Base-by-base conservation (phyloP, 2,113 vertebrate genomes). In the Seriola quinqueradiata region DNA sequence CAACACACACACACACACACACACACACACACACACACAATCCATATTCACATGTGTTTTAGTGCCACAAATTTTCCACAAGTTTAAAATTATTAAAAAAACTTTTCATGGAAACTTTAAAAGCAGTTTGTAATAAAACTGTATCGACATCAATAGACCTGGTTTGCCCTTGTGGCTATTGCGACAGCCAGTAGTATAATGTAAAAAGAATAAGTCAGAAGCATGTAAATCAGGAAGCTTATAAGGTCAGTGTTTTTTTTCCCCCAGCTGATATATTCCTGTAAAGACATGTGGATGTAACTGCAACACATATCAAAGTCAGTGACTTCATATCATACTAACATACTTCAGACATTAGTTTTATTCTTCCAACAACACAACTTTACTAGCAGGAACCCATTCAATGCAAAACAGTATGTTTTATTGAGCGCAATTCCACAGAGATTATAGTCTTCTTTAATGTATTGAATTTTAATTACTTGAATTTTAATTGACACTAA, bases 61-160 rank as follows among this genome's bases (percentile, higher is more conserved):
- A 61, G 64, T 13, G 14, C 46, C 36, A 28, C 28, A 28, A 28
- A 28, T 28, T 28, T 21, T 58, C 9, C 19, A n/a, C 23, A 13
- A 14, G 67, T 67, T 32, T 48, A 7, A 44, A 68, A 21, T 16
- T 5, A 46, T 36, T 9, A 42, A 42, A 42, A 42, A 1, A 36
- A 58, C 14, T 60, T 58, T 3, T 34, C 13, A 42, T 7, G 38
- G 3, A 63, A 72, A 61, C 67, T 75, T 83, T 66, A 2, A 60
- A 61, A 38, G 34, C 42, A 6, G 25, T 63, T 83, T 59, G 14
- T 66, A 52, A 61, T 48, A 57, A 14, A 61, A 34, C 4, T 60
- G 0, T 66, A 4, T 55, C 23, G 2, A 58, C 10, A 38, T 65
- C 55, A 50, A 50, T 16, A 17, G 46, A 50, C 16, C 16, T 16